Percentiles rank a stretch among this genome's conserved stretches.
Conservation (phyloP, 2,113 vertebrate species). For the Dipodomys stephensi region DNA sequence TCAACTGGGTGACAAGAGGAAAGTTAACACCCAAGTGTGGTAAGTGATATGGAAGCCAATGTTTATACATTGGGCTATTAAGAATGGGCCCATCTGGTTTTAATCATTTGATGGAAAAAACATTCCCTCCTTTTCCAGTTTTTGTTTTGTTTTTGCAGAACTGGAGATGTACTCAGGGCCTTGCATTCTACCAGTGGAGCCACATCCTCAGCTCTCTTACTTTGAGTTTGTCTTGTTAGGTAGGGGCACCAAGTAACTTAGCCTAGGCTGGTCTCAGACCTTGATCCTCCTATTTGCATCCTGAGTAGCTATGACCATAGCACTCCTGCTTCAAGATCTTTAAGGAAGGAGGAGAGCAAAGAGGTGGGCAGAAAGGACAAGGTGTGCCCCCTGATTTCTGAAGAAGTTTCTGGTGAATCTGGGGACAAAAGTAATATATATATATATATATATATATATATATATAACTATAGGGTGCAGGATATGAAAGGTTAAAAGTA, state of each 20-base stretch:
- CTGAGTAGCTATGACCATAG: too few relatives aligned
- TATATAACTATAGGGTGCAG: accelerated
- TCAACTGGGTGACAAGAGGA: background rate
- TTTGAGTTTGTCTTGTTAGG: too few relatives aligned
- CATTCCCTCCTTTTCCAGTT: background rate
- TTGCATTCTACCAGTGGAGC: too few relatives aligned
- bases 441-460: too few relatives aligned
- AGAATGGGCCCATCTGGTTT: background rate
- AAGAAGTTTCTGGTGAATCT: background rate
- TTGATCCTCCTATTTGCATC: too few relatives aligned
- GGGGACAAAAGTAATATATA: background rate
- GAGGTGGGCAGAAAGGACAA: background rate
- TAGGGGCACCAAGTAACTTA: too few relatives aligned
- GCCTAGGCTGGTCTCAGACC: too few relatives aligned
- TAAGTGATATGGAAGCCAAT: background rate
- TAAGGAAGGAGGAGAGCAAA: background rate
- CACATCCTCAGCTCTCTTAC: too few relatives aligned
- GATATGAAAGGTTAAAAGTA: background rate
- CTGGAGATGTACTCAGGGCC: too few relatives aligned
- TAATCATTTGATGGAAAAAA: background rate
- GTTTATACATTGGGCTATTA: constrained; percentile 2
- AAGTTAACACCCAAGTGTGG: background rate
- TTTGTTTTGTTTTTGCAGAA: too few relatives aligned
- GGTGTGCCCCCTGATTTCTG: background rate
- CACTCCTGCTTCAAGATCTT: background rate